Evolutionary conservation across 1,140 invertebrate genomes (phyloP).

Genomic region (Drosophila bipectinata): DNA sequence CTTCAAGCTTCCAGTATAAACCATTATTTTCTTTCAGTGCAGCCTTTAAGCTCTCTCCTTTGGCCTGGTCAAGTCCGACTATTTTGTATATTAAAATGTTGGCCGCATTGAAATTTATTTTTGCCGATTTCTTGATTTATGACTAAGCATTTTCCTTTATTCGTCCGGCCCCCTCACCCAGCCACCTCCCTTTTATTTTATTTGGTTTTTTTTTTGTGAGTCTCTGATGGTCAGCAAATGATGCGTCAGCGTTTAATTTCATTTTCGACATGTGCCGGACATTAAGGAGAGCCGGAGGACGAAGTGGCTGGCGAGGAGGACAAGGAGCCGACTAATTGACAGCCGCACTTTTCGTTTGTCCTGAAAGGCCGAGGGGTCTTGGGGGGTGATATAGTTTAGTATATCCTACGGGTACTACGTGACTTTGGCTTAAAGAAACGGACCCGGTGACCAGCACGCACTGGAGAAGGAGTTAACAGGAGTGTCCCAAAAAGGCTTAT

Average conservation of each 20-base stretch:
- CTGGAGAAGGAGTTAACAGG: slow-evolving; percentile 15
- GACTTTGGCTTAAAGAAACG: slow-evolving; percentile 12
- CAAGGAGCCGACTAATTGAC: slow-evolving; percentile 52
- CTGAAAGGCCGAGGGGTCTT: background rate
- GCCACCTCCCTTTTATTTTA: background rate
- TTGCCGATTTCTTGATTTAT: slow-evolving; percentile 73
- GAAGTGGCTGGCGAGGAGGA: background rate
- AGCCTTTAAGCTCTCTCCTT: background rate
- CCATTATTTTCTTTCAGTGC: background rate
- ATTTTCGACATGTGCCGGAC: slow-evolving; percentile 61
- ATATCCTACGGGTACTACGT: slow-evolving; percentile 13
- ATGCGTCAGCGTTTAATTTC: slow-evolving; percentile 72
- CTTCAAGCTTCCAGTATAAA: too few relatives aligned
- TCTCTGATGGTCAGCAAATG: slow-evolving; percentile 59
- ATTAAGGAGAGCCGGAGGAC: slow-evolving; percentile 41
- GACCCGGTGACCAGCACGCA: slow-evolving; percentile 4
- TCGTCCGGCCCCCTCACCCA: slow-evolving; percentile 1
- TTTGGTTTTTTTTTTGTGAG: slow-evolving; percentile 2
- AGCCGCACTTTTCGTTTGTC: slow-evolving; percentile 34
- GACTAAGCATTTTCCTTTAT: slow-evolving; percentile 61
- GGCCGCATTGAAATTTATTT: slow-evolving; percentile 72
- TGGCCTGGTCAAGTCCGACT: slow-evolving; percentile 25
- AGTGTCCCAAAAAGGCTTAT: background rate
- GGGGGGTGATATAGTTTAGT: background rate
- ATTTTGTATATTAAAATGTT: slow-evolving; percentile 77